These are phyloP conservation scores for Sipha maydis DNA, from an alignment of 2,888 invertebrate genomes.

Conservation along the genomic window DNA sequence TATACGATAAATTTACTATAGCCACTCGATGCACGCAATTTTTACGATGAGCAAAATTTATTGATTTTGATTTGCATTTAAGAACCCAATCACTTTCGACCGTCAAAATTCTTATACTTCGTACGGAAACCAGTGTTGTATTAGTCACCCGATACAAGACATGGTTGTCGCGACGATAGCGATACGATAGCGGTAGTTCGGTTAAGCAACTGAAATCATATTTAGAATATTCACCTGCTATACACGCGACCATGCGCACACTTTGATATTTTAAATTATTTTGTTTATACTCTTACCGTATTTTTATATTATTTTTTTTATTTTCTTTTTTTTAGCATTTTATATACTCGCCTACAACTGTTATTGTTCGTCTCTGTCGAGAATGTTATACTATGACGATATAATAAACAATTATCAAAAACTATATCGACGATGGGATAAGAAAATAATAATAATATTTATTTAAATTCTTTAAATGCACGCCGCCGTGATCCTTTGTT, in stretches of 20 bases:
- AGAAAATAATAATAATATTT: too few relatives aligned
- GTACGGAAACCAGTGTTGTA: constrained; percentile 28
- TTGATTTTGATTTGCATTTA: background rate
- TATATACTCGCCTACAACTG: background rate
- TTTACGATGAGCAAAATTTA: background rate
- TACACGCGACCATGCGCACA: background rate
- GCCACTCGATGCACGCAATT: background rate
- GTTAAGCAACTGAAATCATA: constrained; percentile 46
- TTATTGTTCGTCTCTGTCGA: background rate
- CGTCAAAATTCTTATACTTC: constrained; percentile 1
- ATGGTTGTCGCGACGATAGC: constrained; percentile 21
- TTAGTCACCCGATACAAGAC: constrained; percentile 21
- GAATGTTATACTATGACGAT: background rate
- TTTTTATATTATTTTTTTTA: too few relatives aligned
- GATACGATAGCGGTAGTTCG: background rate
- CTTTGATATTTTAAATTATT: background rate
- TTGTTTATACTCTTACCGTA: background rate
- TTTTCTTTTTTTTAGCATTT: background rate
- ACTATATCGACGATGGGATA: too few relatives aligned
- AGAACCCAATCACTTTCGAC: background rate
- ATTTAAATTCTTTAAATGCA: too few relatives aligned
- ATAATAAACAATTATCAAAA: too few relatives aligned
- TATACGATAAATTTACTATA: background rate
- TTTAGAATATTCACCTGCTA: constrained; percentile 23
- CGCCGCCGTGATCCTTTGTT: too few relatives aligned